phyloP scores from a whole-genome alignment of 2,888 invertebrate genomes.

The Sicus ferrugineus region DNA sequence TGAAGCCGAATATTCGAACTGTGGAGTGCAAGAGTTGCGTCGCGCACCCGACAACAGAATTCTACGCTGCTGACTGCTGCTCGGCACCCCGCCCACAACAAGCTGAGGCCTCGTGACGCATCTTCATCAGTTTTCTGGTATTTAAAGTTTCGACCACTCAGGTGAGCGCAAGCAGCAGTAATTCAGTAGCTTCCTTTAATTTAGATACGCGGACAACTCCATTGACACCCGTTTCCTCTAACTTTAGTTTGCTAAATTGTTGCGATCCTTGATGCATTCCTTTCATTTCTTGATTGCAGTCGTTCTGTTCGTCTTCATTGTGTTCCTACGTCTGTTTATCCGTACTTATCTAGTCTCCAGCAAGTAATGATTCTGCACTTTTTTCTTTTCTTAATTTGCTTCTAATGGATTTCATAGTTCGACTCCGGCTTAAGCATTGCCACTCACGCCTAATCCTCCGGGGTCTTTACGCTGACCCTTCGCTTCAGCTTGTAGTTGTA shows the following conservation, averaged over 20 bases:
- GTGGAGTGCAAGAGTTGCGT: not conserved
- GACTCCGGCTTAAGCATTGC: no score
- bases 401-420: no score
- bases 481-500: not conserved
- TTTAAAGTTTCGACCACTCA: slow-evolving; percentile 6
- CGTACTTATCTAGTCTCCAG: no score
- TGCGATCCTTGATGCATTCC: slow-evolving; percentile 5
- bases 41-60: not conserved
- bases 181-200: not conserved
- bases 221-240: not conserved
- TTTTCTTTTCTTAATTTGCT: no score
- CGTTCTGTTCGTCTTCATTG: no score
- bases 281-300: not conserved
- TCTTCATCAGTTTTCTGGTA: not conserved
- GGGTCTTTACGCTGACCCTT: not conserved
- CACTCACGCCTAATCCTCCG: not conserved
- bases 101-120: slow-evolving; percentile 1
- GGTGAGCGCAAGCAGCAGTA: slow-evolving; percentile 28
- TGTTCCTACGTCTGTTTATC: no score
- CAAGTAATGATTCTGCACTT: no score
- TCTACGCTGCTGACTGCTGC: no score
- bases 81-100: not conserved
- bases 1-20: not conserved
- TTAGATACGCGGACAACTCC: not conserved
- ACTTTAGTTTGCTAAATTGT: slow-evolving; percentile 5